Percentiles rank a stretch among this genome's conserved stretches.
Evolutionary conservation across 2,113 vertebrate genomes (phyloP).

Genomic region (Epinephelus fuscoguttatus): DNA sequence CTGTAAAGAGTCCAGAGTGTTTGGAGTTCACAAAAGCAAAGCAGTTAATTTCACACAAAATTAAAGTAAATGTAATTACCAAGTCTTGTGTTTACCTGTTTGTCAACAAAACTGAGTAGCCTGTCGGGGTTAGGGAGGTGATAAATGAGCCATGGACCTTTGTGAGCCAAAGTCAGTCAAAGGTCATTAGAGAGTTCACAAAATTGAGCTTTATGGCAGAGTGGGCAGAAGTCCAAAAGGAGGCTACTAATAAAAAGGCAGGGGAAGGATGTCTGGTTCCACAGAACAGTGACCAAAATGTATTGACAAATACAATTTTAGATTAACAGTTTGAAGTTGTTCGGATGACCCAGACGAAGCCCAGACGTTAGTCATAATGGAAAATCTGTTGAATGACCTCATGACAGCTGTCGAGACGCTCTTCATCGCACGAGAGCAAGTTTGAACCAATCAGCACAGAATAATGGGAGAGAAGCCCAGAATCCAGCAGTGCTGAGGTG

Average conservation of each 20-base stretch:
- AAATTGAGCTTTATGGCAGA: neutral
- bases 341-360: neutral
- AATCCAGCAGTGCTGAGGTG: neutral
- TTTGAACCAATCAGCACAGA: conserved; percentile 15
- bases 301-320: neutral
- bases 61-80: neutral
- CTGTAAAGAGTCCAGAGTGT: neutral
- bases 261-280: neutral
- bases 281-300: neutral
- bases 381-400: conserved; percentile 23
- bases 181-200: neutral
- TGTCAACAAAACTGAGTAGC: neutral
- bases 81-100: neutral
- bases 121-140: neutral
- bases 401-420: conserved; percentile 1
- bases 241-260: neutral
- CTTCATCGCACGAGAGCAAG: neutral
- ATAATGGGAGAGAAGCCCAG: conserved; percentile 10
- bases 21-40: neutral
- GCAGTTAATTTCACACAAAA: neutral
- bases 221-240: neutral
- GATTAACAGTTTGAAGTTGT: conserved; percentile 14
- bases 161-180: neutral
- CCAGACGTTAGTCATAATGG: neutral
- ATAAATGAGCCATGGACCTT: neutral